Evolutionary conservation across 2,888 invertebrate species (phyloP).

Genomic region (Apamea monoglypha): DNA sequence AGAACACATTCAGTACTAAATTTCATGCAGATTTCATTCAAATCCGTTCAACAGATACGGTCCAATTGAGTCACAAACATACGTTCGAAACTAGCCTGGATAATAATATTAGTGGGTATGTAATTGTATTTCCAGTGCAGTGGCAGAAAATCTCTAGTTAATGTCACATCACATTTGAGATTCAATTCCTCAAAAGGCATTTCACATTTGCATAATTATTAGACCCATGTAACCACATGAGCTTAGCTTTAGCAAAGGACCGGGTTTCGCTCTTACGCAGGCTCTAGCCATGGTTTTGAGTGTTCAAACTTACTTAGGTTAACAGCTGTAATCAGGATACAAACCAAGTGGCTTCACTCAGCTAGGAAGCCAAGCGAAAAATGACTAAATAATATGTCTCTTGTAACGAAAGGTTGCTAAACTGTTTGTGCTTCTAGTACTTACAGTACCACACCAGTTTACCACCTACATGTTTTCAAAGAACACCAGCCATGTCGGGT

Average conservation of each 20-base stretch:
- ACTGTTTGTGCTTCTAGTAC: too few relatives aligned
- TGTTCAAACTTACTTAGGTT: constrained; percentile 18
- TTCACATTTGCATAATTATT: constrained; percentile 30
- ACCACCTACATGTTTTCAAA: neutral
- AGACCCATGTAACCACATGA: constrained; percentile 12
- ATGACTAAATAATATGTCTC: neutral
- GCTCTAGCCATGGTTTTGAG: neutral
- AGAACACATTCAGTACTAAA: constrained; percentile 40
- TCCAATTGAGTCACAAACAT: constrained; percentile 47
- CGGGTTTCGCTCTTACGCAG: constrained; percentile 13
- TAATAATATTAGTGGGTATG: constrained; percentile 36
- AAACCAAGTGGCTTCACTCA: neutral
- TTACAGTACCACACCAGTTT: neutral
- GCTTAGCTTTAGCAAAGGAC: constrained; percentile 36
- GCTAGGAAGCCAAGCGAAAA: neutral
- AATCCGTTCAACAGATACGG: constrained; percentile 51
- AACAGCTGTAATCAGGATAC: constrained; percentile 3
- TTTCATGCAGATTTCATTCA: constrained; percentile 53
- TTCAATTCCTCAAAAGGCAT: constrained; percentile 46
- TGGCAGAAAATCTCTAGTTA: constrained; percentile 29
- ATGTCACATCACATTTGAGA: constrained; percentile 31
- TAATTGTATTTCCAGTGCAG: constrained; percentile 46
- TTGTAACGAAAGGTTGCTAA: neutral
- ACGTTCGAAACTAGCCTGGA: constrained; percentile 25
- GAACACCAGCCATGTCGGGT: neutral